Evolutionary conservation across 2,113 vertebrate genomes (phyloP), one percentile per base, ranked within the genome.

Genomic region (Eclectus roratus): DNA sequence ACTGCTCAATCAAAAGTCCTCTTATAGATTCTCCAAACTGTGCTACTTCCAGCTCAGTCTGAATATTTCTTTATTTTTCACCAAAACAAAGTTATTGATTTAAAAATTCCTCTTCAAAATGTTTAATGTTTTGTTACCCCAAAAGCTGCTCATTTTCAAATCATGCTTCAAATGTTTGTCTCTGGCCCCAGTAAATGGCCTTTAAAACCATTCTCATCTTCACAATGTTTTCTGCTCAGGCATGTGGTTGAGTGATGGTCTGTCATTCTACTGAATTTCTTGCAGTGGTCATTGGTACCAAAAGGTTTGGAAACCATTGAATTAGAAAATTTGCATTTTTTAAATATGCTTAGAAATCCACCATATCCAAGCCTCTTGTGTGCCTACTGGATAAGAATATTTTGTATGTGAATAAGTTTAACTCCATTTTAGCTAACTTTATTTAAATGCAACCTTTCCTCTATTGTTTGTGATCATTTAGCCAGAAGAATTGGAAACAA

Each of bases 191-290:
- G 0, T 55, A 90, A 88, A 61, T 29, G 31, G 18, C 81, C 56
- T 93, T 82, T 66, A 55, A 79, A 90, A 80, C 35, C 14, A 18
- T 93, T 85, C 29, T 69, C 27, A 46, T 76, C 13, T 76, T 88
- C 33, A 9, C 24, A 35, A 35, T 50, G 18, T 76, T 90, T 88
- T 88, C 61, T 69, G 11, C 39, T 80, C 4, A 10, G 80, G 39
- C 9, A 27, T 8, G 1, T 15, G 5, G 9, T 76, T 69, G 37
- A 72, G 71, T 43, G 58, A 31, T 82, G 29, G 17, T 68, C 61
- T 91, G 44, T 90, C 44, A 64, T 65, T 83, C 35, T 74, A 3
- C 25, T 1, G 2, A 56, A 72, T 64, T 91, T 76, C 23, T 82
- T 82, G 29, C 13, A 41, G 1, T 90, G 74, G 10, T 80, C 28